phyloP scores from a whole-genome alignment of 2,797 vertebrate genomes.

The Pseudochromis fuscus region DNA sequence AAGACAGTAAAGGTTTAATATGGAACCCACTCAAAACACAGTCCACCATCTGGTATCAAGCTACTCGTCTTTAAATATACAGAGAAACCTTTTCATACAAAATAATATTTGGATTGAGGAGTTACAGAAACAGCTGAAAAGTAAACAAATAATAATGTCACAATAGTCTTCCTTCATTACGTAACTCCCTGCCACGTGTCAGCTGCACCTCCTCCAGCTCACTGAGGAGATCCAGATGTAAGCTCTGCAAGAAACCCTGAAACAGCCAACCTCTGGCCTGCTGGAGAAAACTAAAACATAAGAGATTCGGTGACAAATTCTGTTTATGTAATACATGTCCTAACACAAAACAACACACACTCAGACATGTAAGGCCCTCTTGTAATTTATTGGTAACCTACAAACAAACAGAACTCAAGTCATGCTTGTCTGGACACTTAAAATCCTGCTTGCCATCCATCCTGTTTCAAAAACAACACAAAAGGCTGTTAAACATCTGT shows the following conservation, averaged over 20 bases:
- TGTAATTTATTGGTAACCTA: conserved; percentile 6
- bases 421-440: conserved; percentile 41
- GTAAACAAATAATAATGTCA: conserved; percentile 16
- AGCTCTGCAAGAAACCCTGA: conserved; percentile 52
- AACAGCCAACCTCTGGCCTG: conserved; percentile 49
- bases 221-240: conserved; percentile 86
- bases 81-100: no score
- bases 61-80: conserved; percentile 2
- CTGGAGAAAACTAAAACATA: no score
- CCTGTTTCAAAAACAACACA: conserved; percentile 42
- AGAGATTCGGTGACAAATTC: no score
- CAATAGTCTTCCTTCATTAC: conserved; percentile 44
- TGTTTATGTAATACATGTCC: neutral
- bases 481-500: conserved; percentile 74
- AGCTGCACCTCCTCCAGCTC: conserved; percentile 67
- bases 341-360: neutral
- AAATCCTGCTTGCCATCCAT: conserved; percentile 29
- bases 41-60: neutral
- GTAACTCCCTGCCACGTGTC: conserved; percentile 75
- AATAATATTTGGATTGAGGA: no score
- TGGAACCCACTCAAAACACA: no score
- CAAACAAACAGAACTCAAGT: conserved; percentile 43
- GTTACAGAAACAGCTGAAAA: neutral
- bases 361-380: neutral
- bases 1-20: no score